phyloP scores from a whole-genome alignment of 2,113 vertebrate species.

The Meriones unguiculatus region DNA sequence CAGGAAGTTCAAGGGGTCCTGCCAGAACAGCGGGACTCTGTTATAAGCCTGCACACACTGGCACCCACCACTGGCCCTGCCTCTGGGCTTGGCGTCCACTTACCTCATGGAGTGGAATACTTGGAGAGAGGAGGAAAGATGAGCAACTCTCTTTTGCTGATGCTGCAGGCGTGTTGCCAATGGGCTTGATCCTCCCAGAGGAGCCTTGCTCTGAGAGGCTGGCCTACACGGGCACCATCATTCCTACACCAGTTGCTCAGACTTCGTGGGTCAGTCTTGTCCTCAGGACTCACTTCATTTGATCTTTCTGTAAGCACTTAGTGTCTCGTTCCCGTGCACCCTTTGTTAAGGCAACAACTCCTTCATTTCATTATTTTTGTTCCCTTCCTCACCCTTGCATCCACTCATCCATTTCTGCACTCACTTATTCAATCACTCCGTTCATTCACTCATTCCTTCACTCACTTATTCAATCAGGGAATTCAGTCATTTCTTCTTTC shows the following conservation, averaged over 20 bases:
- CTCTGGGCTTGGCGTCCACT: background rate
- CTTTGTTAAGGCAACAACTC: background rate
- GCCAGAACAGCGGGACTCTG: background rate
- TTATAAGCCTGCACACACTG: no score
- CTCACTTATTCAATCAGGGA: no score
- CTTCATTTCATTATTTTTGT: no score
- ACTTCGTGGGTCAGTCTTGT: background rate
- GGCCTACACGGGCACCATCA: background rate
- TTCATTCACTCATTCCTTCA: background rate
- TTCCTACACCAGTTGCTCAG: background rate
- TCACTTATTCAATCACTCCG: no score
- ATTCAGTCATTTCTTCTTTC: background rate
- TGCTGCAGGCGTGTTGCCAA: background rate
- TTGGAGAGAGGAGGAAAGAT: background rate
- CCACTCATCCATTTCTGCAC: background rate
- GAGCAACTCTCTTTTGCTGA: no score
- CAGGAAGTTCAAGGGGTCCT: background rate
- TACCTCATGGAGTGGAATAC: background rate
- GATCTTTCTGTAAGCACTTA: background rate
- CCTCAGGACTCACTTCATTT: background rate
- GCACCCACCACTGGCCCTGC: accelerated
- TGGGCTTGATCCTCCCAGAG: background rate
- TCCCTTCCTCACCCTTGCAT: no score
- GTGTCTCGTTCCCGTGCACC: no score
- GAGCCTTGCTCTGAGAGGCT: background rate